Percentiles rank a stretch among this genome's conserved stretches.
These are phyloP conservation scores for Cavia porcellus DNA, from an alignment of 2,113 vertebrate species.

Conservation along the genomic window DNA sequence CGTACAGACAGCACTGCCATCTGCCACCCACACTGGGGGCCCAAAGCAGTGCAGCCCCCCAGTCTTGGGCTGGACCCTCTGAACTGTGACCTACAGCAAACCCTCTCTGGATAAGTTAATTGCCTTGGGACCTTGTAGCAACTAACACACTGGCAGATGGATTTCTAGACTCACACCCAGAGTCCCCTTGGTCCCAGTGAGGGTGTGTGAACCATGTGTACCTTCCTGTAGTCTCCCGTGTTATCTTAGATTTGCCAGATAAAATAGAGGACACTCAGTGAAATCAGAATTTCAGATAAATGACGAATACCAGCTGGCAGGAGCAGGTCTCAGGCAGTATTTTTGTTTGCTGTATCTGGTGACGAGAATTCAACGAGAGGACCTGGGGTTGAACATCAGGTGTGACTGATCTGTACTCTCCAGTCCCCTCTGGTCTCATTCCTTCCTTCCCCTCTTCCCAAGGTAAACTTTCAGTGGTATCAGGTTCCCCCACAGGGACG, in stretches of 20 bases:
- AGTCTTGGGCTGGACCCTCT: background rate
- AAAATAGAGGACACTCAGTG: background rate
- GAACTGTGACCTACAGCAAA: background rate
- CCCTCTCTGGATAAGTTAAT: background rate
- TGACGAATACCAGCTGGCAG: background rate
- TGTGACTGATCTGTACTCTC: background rate
- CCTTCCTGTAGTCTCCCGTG: background rate
- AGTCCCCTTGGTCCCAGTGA: background rate
- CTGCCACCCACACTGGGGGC: background rate
- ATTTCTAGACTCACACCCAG: background rate
- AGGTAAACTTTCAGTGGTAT: too few species aligned
- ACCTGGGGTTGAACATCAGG: background rate
- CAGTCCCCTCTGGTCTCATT: background rate
- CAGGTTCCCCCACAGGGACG: background rate
- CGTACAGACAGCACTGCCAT: background rate
- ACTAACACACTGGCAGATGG: background rate
- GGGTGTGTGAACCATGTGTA: rapidly evolving
- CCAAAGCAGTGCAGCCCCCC: background rate
- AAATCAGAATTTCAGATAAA: background rate
- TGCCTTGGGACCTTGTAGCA: too few species aligned
- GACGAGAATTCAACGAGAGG: background rate
- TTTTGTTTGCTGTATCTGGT: background rate
- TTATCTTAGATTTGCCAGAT: background rate
- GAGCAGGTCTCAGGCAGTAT: too few species aligned
- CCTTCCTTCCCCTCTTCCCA: background rate